A percentile compares a stretch with the other conserved stretches of the same genome.
These are phyloP conservation scores for Prochilodus magdalenae DNA, from an alignment of 2,113 vertebrate genomes.

Conservation along the genomic window DNA sequence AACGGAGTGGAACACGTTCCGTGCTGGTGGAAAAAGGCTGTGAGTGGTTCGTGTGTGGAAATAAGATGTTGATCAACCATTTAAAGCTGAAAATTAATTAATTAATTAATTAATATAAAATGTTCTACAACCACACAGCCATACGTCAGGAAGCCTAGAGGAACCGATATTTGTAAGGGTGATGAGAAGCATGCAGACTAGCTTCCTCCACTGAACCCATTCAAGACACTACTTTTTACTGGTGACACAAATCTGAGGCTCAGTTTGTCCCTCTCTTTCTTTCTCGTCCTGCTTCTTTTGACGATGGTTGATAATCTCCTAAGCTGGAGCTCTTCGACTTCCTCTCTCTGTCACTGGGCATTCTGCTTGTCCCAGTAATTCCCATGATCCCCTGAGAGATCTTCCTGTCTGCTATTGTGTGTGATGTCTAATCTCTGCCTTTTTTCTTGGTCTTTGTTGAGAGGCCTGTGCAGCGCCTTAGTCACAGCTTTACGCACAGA, in stretches of 20 bases:
- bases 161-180: background rate
- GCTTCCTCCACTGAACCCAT: background rate
- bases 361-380: constrained; percentile 80
- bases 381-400: constrained; percentile 76
- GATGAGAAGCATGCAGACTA: background rate
- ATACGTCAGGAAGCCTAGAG: background rate
- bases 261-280: constrained; percentile 11
- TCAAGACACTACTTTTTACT: constrained; percentile 68
- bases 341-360: constrained; percentile 77
- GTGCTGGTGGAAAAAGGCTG: too few relatives aligned
- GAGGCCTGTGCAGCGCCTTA: constrained; percentile 65
- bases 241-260: background rate
- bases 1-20: too few relatives aligned
- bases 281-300: constrained; percentile 57
- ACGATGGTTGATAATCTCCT: constrained; percentile 62
- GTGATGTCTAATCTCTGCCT: constrained; percentile 72
- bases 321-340: constrained; percentile 75
- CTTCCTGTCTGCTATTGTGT: constrained; percentile 78
- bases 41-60: too few relatives aligned
- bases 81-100: too few relatives aligned
- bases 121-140: background rate
- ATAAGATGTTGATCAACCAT: too few relatives aligned
- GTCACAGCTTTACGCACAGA: constrained; percentile 65
- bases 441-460: constrained; percentile 59
- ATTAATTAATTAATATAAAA: too few relatives aligned